Evolutionary conservation across 37 sponge, comb jelly and placozoan genomes (phyloP), one percentile per base, ranked within the genome.

Genomic region (Axinella damicornis): DNA sequence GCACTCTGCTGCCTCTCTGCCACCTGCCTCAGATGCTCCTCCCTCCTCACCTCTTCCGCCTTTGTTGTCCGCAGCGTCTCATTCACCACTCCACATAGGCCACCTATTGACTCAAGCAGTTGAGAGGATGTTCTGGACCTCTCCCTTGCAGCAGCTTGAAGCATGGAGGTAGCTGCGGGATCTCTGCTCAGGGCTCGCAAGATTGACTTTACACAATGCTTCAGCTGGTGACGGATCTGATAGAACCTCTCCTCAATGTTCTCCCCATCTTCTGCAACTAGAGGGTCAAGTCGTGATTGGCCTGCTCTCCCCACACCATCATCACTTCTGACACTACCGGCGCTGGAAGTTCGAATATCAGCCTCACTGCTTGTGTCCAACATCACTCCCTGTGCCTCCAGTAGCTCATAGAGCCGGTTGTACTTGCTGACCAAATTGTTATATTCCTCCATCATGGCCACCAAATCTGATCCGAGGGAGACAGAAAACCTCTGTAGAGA

Each of bases 51-150:
- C 71, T 94, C 96, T 70, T 98, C 98, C 71, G 79, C 64, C 24
- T 84, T 57, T 5, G 96, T 91, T 13, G 96, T 98, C 16, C 92
- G 89, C 24, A 98, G 83, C 53, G 62, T 83, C 85, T 95, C 92
- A 71, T 88, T 74, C 61, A 83, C 53, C n/a, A 93, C 65, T 12
- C 46, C 46, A 46, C 46, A 46, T 65, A 92, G 80, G 59, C 75
- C 82, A 58, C 57, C 30, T 35, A 79, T 34, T 5, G 52, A 22
- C 22, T 78, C 69, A 35, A 81, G 35, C 41, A 80, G 53, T 11
- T 22, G 24, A 11, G n/a, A 21, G 9, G 64, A 21, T 16, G 32
- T 37, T 41, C 40, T 46, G 17, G 76, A 28, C 18, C 74, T 86
- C 6, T 82, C 84, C 20, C 11, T 2, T 32, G 58, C 15, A 12